Evolutionary conservation across 2,797 vertebrate genomes (phyloP), one percentile per base, ranked within the genome.

Genomic region (Sebastes miniatus): DNA sequence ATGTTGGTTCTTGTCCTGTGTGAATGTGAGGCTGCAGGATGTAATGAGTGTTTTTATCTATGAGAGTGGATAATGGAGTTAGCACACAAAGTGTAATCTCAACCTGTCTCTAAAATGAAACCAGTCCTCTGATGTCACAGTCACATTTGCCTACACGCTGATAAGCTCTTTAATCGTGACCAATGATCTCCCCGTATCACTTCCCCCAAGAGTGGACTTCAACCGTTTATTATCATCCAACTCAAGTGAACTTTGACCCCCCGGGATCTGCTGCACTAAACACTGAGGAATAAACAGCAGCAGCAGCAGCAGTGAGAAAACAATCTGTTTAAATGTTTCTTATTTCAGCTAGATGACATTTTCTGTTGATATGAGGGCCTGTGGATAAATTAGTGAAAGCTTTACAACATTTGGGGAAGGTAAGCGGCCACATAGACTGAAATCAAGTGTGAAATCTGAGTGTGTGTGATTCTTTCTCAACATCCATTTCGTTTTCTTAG

Each of bases 241-340:
- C 89, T 74, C 58, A 3, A 50, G 29, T 87, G 85, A 93, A 91
- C 92, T 92, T 92, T 91, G 71, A 84, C 83, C 75, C 73, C 39
- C 56, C 24, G 22, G 43, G 54, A 54, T 68, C n/a, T 20, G 14
- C 14, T 27, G 24, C 9, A 2, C 31, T 14, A 20, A 18, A 56
- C 36, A 56, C 64, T 1, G 24, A 71, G 56, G 39, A 87, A 27
- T 54, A 20, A 58, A 18, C 16, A 47, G 43, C 43, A 47, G 16
- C 18, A 59, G 70, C 73, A 66, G 74, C 68, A 47, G 71, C 73
- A 67, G 74, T 22, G 73, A 65, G 65, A 63, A 59, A 86, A 79
- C 25, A 2, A 29, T 5, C 14, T 4, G 20, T 77, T 57, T 2
- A 43, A 52, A 70, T 59, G 43, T 39, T 71, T 77, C 3, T 36